These are phyloP conservation scores for Hermatobates lingyangjiaoensis DNA, from an alignment of 1,140 invertebrate genomes.

Conservation along the genomic window DNA sequence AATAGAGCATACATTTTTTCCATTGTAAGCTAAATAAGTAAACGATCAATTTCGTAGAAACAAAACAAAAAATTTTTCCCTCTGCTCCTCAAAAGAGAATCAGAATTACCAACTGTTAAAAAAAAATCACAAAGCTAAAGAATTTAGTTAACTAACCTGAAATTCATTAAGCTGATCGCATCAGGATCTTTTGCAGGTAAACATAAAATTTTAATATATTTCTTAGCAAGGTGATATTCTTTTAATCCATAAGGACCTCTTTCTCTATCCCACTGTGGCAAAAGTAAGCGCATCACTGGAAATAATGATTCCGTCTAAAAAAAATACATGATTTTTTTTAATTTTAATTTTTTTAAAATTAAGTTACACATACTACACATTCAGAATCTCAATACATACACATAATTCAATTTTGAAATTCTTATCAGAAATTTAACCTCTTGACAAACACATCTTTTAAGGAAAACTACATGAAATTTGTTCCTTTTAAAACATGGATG, in stretches of 20 bases:
- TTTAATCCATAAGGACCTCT: slow-evolving; percentile 44
- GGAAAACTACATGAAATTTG: background rate
- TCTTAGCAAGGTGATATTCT: slow-evolving; percentile 37
- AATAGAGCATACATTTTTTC: no score
- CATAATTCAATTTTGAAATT: background rate
- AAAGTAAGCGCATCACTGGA: slow-evolving; percentile 45
- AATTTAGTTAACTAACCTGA: no score
- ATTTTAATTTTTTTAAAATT: slow-evolving; percentile 7
- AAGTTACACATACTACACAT: background rate
- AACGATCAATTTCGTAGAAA: no score
- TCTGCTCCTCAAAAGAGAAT: no score
- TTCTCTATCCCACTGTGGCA: slow-evolving; percentile 45
- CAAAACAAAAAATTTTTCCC: no score
- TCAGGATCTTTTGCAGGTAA: slow-evolving; percentile 41
- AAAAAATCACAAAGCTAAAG: no score
- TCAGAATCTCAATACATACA: background rate
- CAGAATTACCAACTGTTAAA: no score
- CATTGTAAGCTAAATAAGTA: no score
- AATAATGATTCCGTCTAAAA: slow-evolving; percentile 34
- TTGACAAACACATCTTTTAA: background rate
- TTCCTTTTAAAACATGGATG: background rate
- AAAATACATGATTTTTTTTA: slow-evolving; percentile 9
- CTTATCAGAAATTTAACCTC: background rate
- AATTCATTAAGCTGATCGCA: no score
- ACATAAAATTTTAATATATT: slow-evolving; percentile 46